Evolutionary conservation across 2,113 vertebrate species (phyloP).

Genomic region (Caranx melampygus): DNA sequence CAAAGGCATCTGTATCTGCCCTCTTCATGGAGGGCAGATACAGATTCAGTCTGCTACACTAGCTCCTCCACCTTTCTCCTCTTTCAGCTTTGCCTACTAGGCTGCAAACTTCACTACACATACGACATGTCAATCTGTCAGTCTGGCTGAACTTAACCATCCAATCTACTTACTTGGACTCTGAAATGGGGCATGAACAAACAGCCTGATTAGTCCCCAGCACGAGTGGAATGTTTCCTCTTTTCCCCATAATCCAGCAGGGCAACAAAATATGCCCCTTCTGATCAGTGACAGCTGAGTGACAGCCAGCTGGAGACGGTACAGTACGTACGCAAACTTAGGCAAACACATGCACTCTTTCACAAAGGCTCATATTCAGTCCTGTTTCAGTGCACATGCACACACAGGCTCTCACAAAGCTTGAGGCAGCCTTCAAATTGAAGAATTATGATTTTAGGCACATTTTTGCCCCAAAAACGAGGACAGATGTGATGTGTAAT

Average conservation of each 20-base stretch:
- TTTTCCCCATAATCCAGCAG: conserved; percentile 45
- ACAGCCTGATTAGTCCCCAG: conserved; percentile 52
- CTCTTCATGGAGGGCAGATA: conserved; percentile 19
- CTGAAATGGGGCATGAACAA: conserved; percentile 57
- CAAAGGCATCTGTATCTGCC: too few species aligned
- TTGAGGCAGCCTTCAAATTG: conserved; percentile 16
- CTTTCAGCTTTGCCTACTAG: conserved; percentile 19
- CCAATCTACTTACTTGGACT: conserved; percentile 67
- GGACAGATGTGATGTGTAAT: conserved; percentile 77
- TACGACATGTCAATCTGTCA: conserved; percentile 27
- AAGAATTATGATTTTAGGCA: conserved; percentile 50
- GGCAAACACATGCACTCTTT: not conserved
- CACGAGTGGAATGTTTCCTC: conserved; percentile 62
- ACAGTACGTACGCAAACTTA: conserved; percentile 33
- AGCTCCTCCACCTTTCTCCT: conserved; percentile 25
- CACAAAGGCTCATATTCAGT: conserved; percentile 49
- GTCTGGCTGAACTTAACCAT: conserved; percentile 59
- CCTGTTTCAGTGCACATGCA: conserved; percentile 6
- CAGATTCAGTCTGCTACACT: conserved; percentile 21
- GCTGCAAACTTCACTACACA: conserved; percentile 16
- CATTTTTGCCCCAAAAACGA: conserved; percentile 59
- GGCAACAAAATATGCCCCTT: conserved; percentile 25
- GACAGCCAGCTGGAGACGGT: conserved; percentile 38
- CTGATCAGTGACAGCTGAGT: conserved; percentile 43
- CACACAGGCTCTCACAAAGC: not conserved